Base-by-base conservation (phyloP, 2,113 vertebrate genomes). In the Varanus komodoensis region DNA sequence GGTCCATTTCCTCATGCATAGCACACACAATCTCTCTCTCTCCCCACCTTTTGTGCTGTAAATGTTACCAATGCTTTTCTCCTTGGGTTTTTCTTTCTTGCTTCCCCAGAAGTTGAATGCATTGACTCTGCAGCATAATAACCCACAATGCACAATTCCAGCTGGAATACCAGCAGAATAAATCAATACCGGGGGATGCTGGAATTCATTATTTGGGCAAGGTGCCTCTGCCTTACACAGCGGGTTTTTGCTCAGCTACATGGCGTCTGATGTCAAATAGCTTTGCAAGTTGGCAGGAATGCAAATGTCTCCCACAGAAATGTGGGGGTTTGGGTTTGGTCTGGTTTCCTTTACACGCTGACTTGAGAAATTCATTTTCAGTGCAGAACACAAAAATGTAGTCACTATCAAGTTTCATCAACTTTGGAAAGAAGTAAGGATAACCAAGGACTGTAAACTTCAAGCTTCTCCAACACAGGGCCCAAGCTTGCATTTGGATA, bases 171-270 rank as follows among this genome's bases (percentile, higher is more conserved):
- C 44, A 44, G 92, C 82, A 27, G 7, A 78, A 81, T 91, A 81
- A 94, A 90, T 95, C 94, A 90, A 87, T 93, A 82, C 77, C 78
- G 87, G 84, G 84, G 89, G 71, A 68, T 50, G 54, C 7, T 86
- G 32, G 73, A 86, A 93, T 93, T 95, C 93, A 94, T 94, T 93
- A 93, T 92, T 91, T 89, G 89, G 91, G 91, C 74, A 81, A 74
- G 73, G 80, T 94, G 91, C 86, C 0, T 2, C 57, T 85, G 61
- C 34, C 80, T 15, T 11, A 0, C 19, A 7, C 83, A 90, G 81
- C 34, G 89, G 68, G 29, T 64, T 94, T 93, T 91, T 81, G 57
- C 92, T 94, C 87, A 69, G 44, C 92, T 94, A 86, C 1, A 0
- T 69, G 38, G 86, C 91, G 48, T 91, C 91, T 94, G 89, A 75